Percentiles rank a stretch among this genome's conserved stretches.
phyloP scores from a whole-genome alignment of 2,113 vertebrate genomes.

The Strigops habroptila region DNA sequence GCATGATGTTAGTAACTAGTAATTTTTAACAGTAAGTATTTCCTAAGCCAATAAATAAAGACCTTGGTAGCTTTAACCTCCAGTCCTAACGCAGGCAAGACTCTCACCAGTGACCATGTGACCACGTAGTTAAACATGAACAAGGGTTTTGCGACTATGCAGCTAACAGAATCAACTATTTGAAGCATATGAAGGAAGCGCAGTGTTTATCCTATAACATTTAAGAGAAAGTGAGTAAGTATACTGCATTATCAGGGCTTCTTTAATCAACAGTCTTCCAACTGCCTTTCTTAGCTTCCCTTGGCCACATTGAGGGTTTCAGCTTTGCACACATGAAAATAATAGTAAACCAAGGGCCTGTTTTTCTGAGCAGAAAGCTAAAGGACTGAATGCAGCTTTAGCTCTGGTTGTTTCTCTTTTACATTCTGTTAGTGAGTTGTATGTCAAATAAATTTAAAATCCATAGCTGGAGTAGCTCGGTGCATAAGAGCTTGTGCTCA shows the following conservation, averaged over 20 bases:
- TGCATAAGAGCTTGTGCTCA: background rate
- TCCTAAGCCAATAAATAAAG: background rate
- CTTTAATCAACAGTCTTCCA: background rate
- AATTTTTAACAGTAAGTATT: background rate
- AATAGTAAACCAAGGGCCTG: background rate
- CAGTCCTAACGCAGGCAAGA: background rate
- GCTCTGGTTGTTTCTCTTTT: background rate
- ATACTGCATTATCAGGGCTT: background rate
- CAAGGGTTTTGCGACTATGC: background rate
- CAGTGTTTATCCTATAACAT: background rate
- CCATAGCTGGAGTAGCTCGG: background rate
- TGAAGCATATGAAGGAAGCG: background rate
- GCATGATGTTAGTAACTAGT: background rate
- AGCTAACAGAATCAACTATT: background rate
- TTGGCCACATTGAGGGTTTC: background rate
- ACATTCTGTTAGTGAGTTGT: background rate
- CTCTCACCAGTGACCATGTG: background rate
- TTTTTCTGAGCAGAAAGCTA: background rate
- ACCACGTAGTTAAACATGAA: background rate
- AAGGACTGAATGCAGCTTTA: background rate
- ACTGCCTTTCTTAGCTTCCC: background rate
- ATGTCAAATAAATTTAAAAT: slow-evolving; percentile 20
- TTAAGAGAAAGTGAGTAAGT: background rate
- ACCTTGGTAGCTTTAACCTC: background rate
- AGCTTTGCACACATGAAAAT: background rate